Evolutionary conservation across 2,888 invertebrate species (phyloP).

Genomic region (Pycnomerus fuliginosus): DNA sequence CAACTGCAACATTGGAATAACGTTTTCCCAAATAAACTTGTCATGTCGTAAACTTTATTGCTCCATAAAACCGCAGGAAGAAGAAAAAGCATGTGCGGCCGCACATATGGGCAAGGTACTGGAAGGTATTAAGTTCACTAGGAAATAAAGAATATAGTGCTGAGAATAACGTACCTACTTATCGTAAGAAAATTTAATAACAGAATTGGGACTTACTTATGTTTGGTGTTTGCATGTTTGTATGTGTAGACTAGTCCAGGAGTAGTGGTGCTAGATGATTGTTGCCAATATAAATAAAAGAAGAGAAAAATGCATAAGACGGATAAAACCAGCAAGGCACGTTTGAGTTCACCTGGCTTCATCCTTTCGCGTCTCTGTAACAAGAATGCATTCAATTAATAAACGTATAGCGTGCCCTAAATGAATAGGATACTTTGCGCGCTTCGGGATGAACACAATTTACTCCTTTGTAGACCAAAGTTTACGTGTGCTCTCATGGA

Average conservation of each 20-base stretch:
- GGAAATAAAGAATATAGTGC: too few relatives aligned
- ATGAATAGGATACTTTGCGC: not conserved
- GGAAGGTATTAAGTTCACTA: too few relatives aligned
- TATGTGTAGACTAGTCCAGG: slow-evolving; percentile 32
- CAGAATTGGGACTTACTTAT: slow-evolving; percentile 25
- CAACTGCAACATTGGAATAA: slow-evolving; percentile 1
- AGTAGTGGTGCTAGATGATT: slow-evolving; percentile 37
- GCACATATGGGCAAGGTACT: too few relatives aligned
- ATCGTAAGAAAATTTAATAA: slow-evolving; percentile 3
- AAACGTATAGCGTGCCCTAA: slow-evolving; percentile 2
- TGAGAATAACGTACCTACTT: too few relatives aligned
- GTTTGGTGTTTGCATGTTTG: slow-evolving; percentile 32
- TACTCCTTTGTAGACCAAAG: slow-evolving; percentile 11
- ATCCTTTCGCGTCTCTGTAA: slow-evolving; percentile 49
- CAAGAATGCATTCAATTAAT: slow-evolving; percentile 21
- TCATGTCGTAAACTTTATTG: slow-evolving; percentile 4
- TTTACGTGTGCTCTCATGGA: slow-evolving; percentile 8
- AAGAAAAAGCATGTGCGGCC: not conserved
- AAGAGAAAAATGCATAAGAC: slow-evolving; percentile 55
- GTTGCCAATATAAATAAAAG: slow-evolving; percentile 56
- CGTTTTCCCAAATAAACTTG: slow-evolving; percentile 3
- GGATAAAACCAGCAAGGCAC: slow-evolving; percentile 57
- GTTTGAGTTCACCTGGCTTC: slow-evolving; percentile 58
- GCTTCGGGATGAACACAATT: not conserved
- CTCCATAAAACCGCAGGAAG: not conserved